These are phyloP conservation scores for Ceratina japonica DNA, from an alignment of 1,140 invertebrate genomes.

Conservation along the genomic window DNA sequence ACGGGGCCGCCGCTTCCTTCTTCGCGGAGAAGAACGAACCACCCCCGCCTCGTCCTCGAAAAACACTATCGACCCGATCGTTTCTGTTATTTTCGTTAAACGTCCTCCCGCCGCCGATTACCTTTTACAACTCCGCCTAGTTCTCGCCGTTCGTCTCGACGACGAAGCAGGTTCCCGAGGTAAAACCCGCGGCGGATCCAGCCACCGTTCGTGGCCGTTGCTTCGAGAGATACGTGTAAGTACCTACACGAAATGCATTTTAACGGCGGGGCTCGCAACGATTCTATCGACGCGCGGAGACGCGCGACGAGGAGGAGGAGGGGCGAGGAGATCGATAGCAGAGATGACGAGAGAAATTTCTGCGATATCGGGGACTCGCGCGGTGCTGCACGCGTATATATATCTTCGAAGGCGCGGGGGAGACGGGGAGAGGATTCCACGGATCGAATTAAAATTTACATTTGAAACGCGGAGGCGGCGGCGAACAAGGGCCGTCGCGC, in stretches of 20 bases:
- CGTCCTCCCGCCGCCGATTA: no score
- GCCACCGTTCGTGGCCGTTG: no score
- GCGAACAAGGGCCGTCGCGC: background rate
- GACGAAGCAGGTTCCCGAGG: background rate
- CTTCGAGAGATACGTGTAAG: background rate
- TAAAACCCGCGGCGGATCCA: background rate
- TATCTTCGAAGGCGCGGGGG: background rate
- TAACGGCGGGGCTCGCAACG: constrained; percentile 26
- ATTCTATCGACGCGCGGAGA: constrained; percentile 10
- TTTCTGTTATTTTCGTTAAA: background rate
- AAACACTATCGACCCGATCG: background rate
- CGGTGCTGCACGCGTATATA: background rate
- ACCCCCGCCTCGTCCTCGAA: background rate
- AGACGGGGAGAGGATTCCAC: background rate
- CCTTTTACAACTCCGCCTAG: no score
- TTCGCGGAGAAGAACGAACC: background rate
- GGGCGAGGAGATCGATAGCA: constrained; percentile 13
- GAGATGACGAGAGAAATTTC: constrained; percentile 17
- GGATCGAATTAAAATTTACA: constrained; percentile 19
- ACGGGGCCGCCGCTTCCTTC: background rate
- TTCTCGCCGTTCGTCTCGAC: background rate
- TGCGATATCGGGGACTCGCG: background rate
- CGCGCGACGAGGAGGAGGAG: no score
- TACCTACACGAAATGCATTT: constrained; percentile 2
- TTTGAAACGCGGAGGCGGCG: background rate